Base-by-base conservation (phyloP, 2,113 vertebrate species). In the Antidorcas marsupialis region DNA sequence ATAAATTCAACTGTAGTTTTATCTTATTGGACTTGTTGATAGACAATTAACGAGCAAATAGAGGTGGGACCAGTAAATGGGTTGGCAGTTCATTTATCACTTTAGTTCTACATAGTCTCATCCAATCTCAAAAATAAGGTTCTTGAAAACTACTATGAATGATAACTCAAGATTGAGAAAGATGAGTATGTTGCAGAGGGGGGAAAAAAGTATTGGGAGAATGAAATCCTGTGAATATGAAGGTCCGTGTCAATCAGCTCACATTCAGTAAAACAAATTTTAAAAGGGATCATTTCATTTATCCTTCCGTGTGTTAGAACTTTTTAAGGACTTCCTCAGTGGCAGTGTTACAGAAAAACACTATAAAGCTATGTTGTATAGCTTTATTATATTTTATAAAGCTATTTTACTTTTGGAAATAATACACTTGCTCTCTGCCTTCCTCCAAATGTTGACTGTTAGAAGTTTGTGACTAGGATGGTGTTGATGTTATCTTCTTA, bases 241-340 rank as follows among this genome's bases (percentile, higher is more conserved):
- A 86, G 55, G 27, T 71, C 30, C 27, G n/a, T 57, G 17, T 81
- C 86, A 95, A 71, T 23, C 82, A 17, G 19, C 30, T 85, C 87
- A 76, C 0, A 53, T 15, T 91, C 16, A 95, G 33, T 74, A 45
- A 82, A 95, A 45, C 4, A 89, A 45, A 39, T 36, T 79, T 84
- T 30, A 55, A 12, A 92, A 59, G 15, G 12, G 12, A 55, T 87
- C 8, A 90, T 92, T 94, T 94, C 19, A 78, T 76, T 67, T 93
- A 82, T 94, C 45, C 16, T 92, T 90, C 33, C 13, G 71, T 74
- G 57, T 3, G 19, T 33, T 83, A 93, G 13, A 87, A 92, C 11
- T 36, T 92, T 96, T 93, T 4, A 94, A 89, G 59, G 92, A 93
- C 8, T 92, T 97, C 30, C 11, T 92, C 83, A 86, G 13, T 55